Evolutionary conservation across 2,113 vertebrate species (phyloP).

Genomic region (Psephotus haematonotus): DNA sequence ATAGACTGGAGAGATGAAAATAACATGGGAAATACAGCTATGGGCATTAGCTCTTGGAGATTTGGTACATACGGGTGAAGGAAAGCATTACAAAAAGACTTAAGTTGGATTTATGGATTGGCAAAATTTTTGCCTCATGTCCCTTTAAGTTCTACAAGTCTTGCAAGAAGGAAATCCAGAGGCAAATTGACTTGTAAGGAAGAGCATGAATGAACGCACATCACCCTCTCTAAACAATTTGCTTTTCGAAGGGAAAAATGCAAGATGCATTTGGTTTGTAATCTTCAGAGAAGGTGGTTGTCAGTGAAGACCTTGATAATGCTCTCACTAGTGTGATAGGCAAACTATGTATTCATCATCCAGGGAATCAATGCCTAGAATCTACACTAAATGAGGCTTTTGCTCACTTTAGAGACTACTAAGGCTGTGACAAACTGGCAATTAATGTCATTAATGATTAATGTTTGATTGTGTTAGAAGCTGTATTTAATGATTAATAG

Average conservation of each 20-base stretch:
- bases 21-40: background rate
- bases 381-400: background rate
- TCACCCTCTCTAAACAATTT: background rate
- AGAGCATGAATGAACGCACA: background rate
- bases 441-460: slow-evolving; percentile 36
- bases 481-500: slow-evolving; percentile 19
- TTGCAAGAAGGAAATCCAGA: background rate
- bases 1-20: background rate
- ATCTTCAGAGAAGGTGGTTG: background rate
- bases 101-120: background rate
- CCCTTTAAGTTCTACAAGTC: background rate
- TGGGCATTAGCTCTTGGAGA: background rate
- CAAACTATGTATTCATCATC: background rate
- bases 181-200: background rate
- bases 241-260: background rate
- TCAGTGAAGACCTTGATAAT: background rate
- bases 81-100: background rate
- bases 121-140: background rate
- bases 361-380: background rate
- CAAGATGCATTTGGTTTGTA: background rate
- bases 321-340: background rate
- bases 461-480: slow-evolving; percentile 8
- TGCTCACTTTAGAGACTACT: background rate
- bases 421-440: background rate
- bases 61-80: background rate